Base-by-base conservation (phyloP, 2,888 invertebrate species). In the Meandrusa payeni region DNA sequence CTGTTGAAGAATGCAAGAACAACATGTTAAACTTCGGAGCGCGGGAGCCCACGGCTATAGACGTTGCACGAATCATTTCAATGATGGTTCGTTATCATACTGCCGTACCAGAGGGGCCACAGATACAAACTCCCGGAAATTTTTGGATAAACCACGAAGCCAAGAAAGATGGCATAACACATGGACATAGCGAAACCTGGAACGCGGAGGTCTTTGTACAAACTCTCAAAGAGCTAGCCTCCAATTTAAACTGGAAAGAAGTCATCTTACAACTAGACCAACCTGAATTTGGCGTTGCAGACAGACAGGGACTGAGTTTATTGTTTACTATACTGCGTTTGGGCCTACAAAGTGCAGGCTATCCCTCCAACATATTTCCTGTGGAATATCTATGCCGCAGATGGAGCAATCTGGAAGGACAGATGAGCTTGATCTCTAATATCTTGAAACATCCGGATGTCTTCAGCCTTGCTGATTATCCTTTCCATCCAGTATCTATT, bases 341-440 rank as follows among this genome's bases (percentile, higher is more conserved):
- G 46, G 97, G 97, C 3, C 90, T 96, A 10, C 94, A 95, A 69
- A 91, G 91, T 50, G 92, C 93, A 50, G 93, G 92, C 48, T 93
- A 91, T 61, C 91, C 91, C 0, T 88, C 91, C 20, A 92, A 92
- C 34, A 85, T 90, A 57, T 96, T 96, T 62, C 98, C 98, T 0
- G 93, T 97, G 11, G 97, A 97, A 69, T 91, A 94, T 55, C 89
- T 97, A 51, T 98, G 97, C 76, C 91, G 95, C 28, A 92, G 93
- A 50, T 99, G 99, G 99, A 94, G 94, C 46, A 96, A 97, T 78
- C 90, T 95, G 11, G 97, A 98, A 69, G 96, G 97, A 28, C 98
- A 95, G 86, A 91, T 98, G 72, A 97, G 96, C 48, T 90, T 98
- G 54, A 90, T 98, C 24, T 92, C 94, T 48, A 93, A 94, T 55